Evolutionary conservation across 2,797 vertebrate genomes (phyloP), one percentile per base, ranked within the genome.

Genomic region (Chaetodon trifasciatus): DNA sequence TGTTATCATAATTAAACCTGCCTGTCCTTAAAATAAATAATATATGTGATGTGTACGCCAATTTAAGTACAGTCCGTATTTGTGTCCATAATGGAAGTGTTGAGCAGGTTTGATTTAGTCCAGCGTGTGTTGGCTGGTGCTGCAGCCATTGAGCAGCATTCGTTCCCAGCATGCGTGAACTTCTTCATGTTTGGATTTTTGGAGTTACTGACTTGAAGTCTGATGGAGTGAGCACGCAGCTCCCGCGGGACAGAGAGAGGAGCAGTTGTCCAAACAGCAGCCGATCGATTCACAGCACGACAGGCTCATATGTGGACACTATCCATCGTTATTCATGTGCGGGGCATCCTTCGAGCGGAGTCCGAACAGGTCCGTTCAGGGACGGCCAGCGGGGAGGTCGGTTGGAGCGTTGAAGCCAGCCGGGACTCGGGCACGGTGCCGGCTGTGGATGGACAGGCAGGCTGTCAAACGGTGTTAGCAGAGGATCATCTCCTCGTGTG

Each of bases 181-280:
- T 21, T 64, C 1, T 40, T 35, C 9, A 10, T 24, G 11, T 76
- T 70, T 76, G 42, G 73, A 56, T 70, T 47, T 58, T 4, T 65
- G 40, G 2, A n/a, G 19, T 53, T 60, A 64, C 8, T 42, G 61
- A 68, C 79, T 65, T 9, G 15, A 9, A 44, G 68, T 74, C 61
- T 75, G 47, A 37, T 39, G 40, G 75, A 68, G 80, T 74, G 56
- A 68, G 11, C 53, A 16, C 8, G 56, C 70, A 53, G 42, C 60
- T 84, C 64, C 74, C 61, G 5, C 46, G n/a, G 82, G 60, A 82
- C 73, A 21, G 69, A 61, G 8, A 56, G 50, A 65, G 24, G 35
- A 88, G 66, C 87, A 86, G 85, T 91, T 86, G 89, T 86, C 83
- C 86, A 90, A 93, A 92, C 88, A 89, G 60, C 16, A 74, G 58